phyloP scores from a whole-genome alignment of 2,888 invertebrate species.

The Sussaba pulchella region DNA sequence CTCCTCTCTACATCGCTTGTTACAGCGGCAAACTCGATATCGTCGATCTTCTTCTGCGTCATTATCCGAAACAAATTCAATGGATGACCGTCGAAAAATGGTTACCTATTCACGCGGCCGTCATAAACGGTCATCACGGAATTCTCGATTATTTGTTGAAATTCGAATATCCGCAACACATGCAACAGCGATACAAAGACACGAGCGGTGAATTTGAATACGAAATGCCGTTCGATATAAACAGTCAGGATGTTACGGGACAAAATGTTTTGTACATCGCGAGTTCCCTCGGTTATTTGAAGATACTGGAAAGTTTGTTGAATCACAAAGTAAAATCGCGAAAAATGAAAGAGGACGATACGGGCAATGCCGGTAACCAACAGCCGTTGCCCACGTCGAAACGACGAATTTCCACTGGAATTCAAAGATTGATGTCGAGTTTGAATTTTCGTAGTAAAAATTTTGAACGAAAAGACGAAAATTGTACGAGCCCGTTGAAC shows the following conservation, averaged over 20 bases:
- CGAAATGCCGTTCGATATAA: constrained; percentile 95
- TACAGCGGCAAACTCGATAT: constrained; percentile 94
- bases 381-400: constrained; percentile 83
- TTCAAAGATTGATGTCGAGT: constrained; percentile 94
- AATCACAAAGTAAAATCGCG: constrained; percentile 89
- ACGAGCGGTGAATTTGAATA: constrained; percentile 92
- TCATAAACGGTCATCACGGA: constrained; percentile 93
- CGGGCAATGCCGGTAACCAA: constrained; percentile 80
- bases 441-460: constrained; percentile 88
- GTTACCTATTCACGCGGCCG: constrained; percentile 96
- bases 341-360: constrained; percentile 85
- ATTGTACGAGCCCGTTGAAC: constrained; percentile 89
- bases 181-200: constrained; percentile 89
- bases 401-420: constrained; percentile 93
- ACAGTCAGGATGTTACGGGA: constrained; percentile 94
- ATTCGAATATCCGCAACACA: constrained; percentile 91
- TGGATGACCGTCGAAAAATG: constrained; percentile 96
- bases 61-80: constrained; percentile 94
- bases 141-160: constrained; percentile 92
- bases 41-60: constrained; percentile 90
- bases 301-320: constrained; percentile 91
- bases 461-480: constrained; percentile 84
- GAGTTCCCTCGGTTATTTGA: constrained; percentile 92
- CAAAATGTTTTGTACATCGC: constrained; percentile 97
- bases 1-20: constrained; percentile 95